Evolutionary conservation across 2,888 invertebrate genomes (phyloP), one percentile per base, ranked within the genome.

Genomic region (Leucoptera coffeella): DNA sequence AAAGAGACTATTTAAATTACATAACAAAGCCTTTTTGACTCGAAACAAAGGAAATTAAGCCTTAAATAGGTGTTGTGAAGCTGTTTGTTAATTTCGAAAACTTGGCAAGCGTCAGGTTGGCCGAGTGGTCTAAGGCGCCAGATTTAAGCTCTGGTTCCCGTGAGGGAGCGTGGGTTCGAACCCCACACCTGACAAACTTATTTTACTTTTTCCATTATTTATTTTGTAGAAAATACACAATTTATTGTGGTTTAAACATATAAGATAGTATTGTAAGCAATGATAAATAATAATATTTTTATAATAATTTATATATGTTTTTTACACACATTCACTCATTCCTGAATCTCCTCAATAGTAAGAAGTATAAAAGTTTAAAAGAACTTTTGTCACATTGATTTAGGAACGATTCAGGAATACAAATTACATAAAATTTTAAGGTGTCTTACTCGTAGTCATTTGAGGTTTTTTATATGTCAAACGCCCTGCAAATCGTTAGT

Each of bases 111-210:
- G 79, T 78, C 78, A 80, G 80, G 76, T 81, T 82, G 80, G 80
- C 80, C 80, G 79, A 80, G 80, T 79, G 82, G 81, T 82, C 80
- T 80, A 82, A 82, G 81, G 82, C 82, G 82, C 81, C 80, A 80
- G 81, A 81, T 78, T 82, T 81, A 82, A 82, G 82, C 77, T 82
- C 80, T 81, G 81, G 80, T 82, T 80, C 81, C 77, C 80, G 73
- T 73, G 64, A 74, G 81, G 79, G 82, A 81, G 81, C 82, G 82
- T 82, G 82, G 81, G 82, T 82, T 82, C 82, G 81, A 82, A 82
- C 79, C 82, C 81, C 82, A 82, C 82, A 82, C 75, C 78, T 79
- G 77, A 79, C 74, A 74, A 38, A 43, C 2, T 13, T 27, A 36
- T 38, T 37, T 39, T 34, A 30, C 31, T 35, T 32, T 19, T 21